Evolutionary conservation across 2,797 vertebrate species (phyloP), one percentile per base, ranked within the genome.

Genomic region (Carduelis carduelis): DNA sequence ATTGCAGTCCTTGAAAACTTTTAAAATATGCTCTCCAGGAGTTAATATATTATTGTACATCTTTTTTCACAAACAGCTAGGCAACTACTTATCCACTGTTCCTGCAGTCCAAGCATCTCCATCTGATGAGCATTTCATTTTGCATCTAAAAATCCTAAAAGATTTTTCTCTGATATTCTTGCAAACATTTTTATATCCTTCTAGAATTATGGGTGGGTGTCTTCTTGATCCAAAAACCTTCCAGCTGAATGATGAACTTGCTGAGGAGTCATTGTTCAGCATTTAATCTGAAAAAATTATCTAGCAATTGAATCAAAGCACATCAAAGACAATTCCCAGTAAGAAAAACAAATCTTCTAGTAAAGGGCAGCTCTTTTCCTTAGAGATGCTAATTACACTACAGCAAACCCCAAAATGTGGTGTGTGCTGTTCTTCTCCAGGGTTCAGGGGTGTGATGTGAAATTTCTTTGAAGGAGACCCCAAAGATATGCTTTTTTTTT

Each of bases 381-480:
- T 63, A 91, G 82, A 87, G 70, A 87, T 76, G 59, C 80, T 97
- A 97, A 97, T 97, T 96, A 95, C 39, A 63, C 34, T 83, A 39
- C 32, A 72, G 35, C n/a, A 84, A 88, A 49, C 27, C 66, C 64
- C 20, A 23, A 76, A 84, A 87, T 83, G 71, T 81, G 50, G 22
- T 74, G 39, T 83, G 65, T 2, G 5, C 17, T 90, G 12, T 8
- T 87, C 63, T 27, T 88, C 59, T 95, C 87, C 59, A 60, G 71
- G 26, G 82, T 94, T 87, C 72, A 63, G 61, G 60, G 52, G 30
- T 71, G 26, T 65, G 65, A 91, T 63, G 64, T 19, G 74, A 94
- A 96, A 86, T 78, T 66, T 70, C 96, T 96, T 97, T 96, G 96
- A 97, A 95, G 75, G 66, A 86, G 65, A 93, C 59, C 57, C 93